Evolutionary conservation across 2,888 invertebrate genomes (phyloP).

Genomic region (Agrochola lota): DNA sequence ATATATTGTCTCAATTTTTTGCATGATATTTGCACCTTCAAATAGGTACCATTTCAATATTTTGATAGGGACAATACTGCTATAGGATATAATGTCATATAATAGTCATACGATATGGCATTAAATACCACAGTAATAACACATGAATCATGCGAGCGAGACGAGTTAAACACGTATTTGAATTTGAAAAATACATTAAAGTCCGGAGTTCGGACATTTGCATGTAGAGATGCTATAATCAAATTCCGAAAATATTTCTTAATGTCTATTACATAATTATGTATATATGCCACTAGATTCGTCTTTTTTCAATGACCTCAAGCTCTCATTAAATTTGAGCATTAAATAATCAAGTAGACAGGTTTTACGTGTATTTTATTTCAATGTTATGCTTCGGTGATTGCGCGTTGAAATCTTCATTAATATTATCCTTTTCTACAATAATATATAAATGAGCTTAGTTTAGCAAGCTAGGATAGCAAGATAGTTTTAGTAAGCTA

Average conservation of each 20-base stretch:
- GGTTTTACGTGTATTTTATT: constrained; percentile 4
- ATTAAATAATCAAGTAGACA: background rate
- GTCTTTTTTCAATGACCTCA: background rate
- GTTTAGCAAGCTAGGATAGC: no score
- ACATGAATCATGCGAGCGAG: constrained; percentile 37
- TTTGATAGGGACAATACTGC: constrained; percentile 35
- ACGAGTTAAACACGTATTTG: constrained; percentile 40
- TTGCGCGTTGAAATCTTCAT: constrained; percentile 15
- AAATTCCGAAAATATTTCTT: constrained; percentile 25
- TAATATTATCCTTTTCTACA: constrained; percentile 14
- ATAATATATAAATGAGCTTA: no score
- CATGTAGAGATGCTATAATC: constrained; percentile 48
- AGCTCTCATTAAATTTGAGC: background rate
- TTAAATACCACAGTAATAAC: constrained; percentile 42
- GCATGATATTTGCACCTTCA: constrained; percentile 1
- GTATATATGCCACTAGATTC: constrained; percentile 31
- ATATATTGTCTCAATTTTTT: background rate
- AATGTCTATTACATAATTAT: constrained; percentile 36
- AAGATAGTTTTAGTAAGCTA: no score
- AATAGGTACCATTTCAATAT: constrained; percentile 5
- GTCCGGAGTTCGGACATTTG: constrained; percentile 26
- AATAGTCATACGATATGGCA: constrained; percentile 43
- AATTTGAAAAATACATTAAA: constrained; percentile 44
- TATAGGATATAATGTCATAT: constrained; percentile 49
- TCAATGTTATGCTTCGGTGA: constrained; percentile 11